Evolutionary conservation across 2,113 vertebrate species (phyloP).

Genomic region (Apeltes quadracus): DNA sequence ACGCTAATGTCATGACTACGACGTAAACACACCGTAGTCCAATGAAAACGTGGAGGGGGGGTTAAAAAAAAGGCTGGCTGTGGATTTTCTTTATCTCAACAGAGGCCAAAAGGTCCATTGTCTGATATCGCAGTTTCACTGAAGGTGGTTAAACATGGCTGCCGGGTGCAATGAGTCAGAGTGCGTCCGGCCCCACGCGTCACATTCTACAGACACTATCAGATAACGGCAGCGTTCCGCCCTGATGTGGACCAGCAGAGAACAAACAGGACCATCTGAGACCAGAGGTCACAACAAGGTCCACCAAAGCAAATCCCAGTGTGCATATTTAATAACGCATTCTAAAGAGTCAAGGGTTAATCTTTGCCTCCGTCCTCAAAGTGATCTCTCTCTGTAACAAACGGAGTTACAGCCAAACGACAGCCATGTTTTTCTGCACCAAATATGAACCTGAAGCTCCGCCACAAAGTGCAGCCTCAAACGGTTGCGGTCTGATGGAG

Average conservation of each 20-base stretch:
- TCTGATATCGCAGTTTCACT: neutral
- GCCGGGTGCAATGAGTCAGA: too few relatives aligned
- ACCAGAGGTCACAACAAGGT: too few relatives aligned
- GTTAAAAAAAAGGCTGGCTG: slow-evolving; percentile 14
- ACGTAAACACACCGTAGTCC: neutral
- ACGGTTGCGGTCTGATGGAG: too few relatives aligned
- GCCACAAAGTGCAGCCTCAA: too few relatives aligned
- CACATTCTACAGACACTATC: neutral
- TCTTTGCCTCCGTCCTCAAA: too few relatives aligned
- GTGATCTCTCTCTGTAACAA: too few relatives aligned
- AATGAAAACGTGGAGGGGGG: neutral
- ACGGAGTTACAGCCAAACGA: too few relatives aligned
- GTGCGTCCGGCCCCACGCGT: neutral
- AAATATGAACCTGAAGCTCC: too few relatives aligned
- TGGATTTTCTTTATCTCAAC: neutral
- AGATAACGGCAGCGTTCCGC: neutral
- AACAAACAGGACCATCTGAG: neutral
- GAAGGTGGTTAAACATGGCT: neutral
- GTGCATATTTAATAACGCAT: neutral
- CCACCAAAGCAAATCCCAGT: neutral
- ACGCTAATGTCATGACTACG: neutral
- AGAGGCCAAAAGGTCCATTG: neutral
- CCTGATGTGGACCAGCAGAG: neutral
- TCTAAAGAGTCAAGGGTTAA: neutral
- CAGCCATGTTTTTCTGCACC: neutral